Evolutionary conservation across 2,888 invertebrate species (phyloP), one percentile per base, ranked within the genome.

Genomic region (Cecidostiba fungosa): DNA sequence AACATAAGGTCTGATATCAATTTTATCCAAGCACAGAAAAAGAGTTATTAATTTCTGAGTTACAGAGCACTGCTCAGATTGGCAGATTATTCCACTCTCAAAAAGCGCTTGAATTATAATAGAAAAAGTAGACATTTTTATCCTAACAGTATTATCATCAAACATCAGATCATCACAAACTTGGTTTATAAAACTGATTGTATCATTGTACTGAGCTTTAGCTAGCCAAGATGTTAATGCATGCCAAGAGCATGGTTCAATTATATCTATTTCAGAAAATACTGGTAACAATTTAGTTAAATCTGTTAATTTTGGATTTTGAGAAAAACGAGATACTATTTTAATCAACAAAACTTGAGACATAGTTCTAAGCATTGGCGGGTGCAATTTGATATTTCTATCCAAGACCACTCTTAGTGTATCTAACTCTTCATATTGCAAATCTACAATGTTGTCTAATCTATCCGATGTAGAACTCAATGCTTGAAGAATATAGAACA

Each of bases 321-420:
- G n/a, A 16, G 50, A 73, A 19, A 89, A 81, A 39, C 79, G 73
- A 50, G 74, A 76, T 8, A 90, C 85, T 86, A 90, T 85, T n/a
- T 89, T 69, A n/a, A 90, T 83, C n/a, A 88, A 62, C 47, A 84
- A 85, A 5, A 92, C 91, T 88, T 94, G 93, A 2, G 93, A 91
- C 26, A 87, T 88, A 26, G 80, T 86, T 73, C 90, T 86, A 66
- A 93, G 79, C 62, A 87, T 73, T 36, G 84, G 86, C 29, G 89
- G 89, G 81, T 92, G 90, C 69, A 88, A 88, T 23, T 79, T 89
- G 19, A 92, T 82, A 84, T 89, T 91, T 32, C 81, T 89, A 14
- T 90, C 88, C 4, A 90, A 62, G 39, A 92, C 82, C 47, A 72
- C 73, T 84, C 89, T 90, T 19, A 92, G 29, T 43, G 88, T 70